A percentile compares a stretch with the other conserved stretches of the same genome.
These are phyloP conservation scores for Holotrichia oblita DNA, from an alignment of 1,140 invertebrate genomes.

Conservation along the genomic window DNA sequence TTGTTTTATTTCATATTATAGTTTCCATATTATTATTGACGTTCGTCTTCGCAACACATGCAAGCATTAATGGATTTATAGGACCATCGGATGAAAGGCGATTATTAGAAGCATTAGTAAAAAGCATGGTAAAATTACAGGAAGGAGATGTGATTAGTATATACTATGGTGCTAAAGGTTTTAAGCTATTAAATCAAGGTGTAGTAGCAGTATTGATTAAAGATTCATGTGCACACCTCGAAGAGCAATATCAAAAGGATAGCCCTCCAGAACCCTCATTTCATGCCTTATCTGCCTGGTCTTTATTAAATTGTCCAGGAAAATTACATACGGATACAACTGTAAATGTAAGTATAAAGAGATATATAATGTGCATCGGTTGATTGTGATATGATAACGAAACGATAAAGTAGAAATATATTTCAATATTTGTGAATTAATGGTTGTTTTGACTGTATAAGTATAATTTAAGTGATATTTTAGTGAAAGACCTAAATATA, in stretches of 20 bases:
- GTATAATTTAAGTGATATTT: too few species aligned
- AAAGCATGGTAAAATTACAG: slow-evolving; percentile 45
- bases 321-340: slow-evolving; percentile 53
- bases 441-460: too few species aligned
- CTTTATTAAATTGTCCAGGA: slow-evolving; percentile 51
- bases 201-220: slow-evolving; percentile 46
- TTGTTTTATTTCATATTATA: not conserved
- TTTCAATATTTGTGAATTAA: too few species aligned
- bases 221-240: slow-evolving; percentile 50
- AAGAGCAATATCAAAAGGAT: slow-evolving; percentile 49
- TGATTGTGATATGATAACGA: too few species aligned
- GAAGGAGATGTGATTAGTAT: slow-evolving; percentile 49
- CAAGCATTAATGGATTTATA: slow-evolving; percentile 55
- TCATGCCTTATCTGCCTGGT: slow-evolving; percentile 51
- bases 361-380: too few species aligned
- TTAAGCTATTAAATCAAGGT: slow-evolving; percentile 50
- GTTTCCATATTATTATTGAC: slow-evolving; percentile 17
- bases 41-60: slow-evolving; percentile 40
- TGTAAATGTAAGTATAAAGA: slow-evolving; percentile 51
- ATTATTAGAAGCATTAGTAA: slow-evolving; percentile 49
- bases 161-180: slow-evolving; percentile 54
- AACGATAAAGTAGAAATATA: too few species aligned
- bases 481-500: too few species aligned
- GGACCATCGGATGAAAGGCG: slow-evolving; percentile 48
- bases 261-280: slow-evolving; percentile 50